phyloP scores from a whole-genome alignment of 2,113 vertebrate species.

The Kobus ellipsiprymnus region DNA sequence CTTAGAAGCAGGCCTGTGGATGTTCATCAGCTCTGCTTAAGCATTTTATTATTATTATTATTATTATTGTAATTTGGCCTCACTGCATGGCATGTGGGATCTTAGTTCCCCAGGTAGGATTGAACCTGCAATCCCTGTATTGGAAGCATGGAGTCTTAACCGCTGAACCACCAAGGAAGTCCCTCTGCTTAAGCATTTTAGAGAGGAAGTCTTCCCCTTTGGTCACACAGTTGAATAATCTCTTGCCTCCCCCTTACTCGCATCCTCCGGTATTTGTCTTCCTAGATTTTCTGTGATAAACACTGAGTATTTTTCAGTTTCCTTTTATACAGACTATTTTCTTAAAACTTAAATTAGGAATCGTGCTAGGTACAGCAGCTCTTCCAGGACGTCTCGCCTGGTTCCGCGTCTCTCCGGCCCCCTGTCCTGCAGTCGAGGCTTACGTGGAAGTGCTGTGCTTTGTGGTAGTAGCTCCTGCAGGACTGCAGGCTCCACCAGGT shows the following conservation, averaged over 20 bases:
- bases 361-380: neutral
- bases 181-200: neutral
- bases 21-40: neutral
- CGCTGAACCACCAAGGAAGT: neutral
- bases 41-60: neutral
- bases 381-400: neutral
- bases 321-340: neutral
- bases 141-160: neutral
- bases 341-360: neutral
- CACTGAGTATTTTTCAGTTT: neutral
- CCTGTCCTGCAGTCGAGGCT: neutral
- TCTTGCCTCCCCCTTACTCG: neutral
- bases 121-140: neutral
- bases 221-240: neutral
- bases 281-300: neutral
- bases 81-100: fast-evolving
- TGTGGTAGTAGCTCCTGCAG: neutral
- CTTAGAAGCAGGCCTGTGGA: neutral
- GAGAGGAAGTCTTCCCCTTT: neutral
- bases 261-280: neutral
- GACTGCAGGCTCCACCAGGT: too few species aligned
- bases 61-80: neutral
- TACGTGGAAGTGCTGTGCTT: neutral
- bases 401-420: neutral
- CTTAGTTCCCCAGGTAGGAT: neutral